Evolutionary conservation across 2,888 invertebrate genomes (phyloP).

Genomic region (Calliphora vomitoria): DNA sequence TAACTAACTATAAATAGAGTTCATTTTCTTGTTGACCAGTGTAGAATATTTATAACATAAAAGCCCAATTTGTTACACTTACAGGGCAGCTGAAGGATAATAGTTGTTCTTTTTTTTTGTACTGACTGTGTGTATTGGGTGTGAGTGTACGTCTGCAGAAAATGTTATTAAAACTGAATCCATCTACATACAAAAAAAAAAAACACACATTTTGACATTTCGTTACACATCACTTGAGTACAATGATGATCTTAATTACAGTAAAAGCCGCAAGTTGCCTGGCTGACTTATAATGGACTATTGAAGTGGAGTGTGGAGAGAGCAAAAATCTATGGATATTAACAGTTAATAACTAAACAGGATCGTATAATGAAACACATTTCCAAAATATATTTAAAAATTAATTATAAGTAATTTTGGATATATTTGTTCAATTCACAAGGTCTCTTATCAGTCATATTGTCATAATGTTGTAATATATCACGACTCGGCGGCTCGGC

Average conservation of each 20-base stretch:
- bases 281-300: neutral
- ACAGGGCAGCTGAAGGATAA: conserved; percentile 78
- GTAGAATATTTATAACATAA: conserved; percentile 24
- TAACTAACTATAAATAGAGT: conserved; percentile 34
- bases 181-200: conserved; percentile 33
- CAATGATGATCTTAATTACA: conserved; percentile 72
- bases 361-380: neutral
- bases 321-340: conserved; percentile 26
- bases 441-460: too few species aligned
- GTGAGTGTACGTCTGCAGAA: conserved; percentile 32
- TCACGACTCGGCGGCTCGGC: too few species aligned
- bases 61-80: conserved; percentile 79
- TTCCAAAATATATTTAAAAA: too few species aligned
- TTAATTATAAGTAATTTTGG: too few species aligned
- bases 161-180: conserved; percentile 64
- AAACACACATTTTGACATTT: conserved; percentile 72
- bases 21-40: conserved; percentile 9
- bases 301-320: conserved; percentile 29
- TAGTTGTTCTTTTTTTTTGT: conserved; percentile 27
- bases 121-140: neutral
- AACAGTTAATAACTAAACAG: neutral
- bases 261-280: conserved; percentile 59
- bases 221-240: conserved; percentile 70
- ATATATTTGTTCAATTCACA: too few species aligned
- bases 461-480: too few species aligned